Evolutionary conservation across 2,797 vertebrate species (phyloP).

Genomic region (Platyrinchus mystaceus): DNA sequence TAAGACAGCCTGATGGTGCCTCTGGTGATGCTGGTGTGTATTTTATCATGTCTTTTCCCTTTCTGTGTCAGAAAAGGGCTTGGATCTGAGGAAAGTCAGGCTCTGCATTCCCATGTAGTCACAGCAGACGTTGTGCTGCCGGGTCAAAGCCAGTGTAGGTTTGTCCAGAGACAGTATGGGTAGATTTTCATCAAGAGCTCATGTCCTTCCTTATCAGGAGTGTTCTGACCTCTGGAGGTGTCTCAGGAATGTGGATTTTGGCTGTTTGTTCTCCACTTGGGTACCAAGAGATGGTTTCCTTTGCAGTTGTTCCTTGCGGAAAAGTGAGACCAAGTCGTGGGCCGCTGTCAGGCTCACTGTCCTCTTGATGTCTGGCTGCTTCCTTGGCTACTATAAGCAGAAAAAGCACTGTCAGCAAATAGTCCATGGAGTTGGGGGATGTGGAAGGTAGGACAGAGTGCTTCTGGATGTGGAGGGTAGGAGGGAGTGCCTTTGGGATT

Average conservation of each 20-base stretch:
- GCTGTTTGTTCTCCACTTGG: background rate
- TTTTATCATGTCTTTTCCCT: background rate
- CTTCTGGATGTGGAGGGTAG: background rate
- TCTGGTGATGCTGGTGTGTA: background rate
- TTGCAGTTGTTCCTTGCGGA: background rate
- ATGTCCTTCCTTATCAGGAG: background rate
- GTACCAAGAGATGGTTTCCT: background rate
- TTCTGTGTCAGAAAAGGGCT: background rate
- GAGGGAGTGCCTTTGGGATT: background rate
- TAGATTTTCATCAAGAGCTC: background rate
- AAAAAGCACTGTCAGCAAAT: background rate
- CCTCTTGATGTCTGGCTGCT: background rate
- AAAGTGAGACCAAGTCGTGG: background rate
- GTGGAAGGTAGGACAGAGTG: background rate
- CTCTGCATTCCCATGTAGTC: background rate
- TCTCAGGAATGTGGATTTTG: background rate
- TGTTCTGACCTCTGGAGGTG: background rate
- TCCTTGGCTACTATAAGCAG: background rate
- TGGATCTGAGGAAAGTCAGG: background rate
- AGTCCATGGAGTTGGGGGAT: background rate
- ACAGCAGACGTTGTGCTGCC: background rate
- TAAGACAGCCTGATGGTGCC: background rate
- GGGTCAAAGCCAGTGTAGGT: background rate
- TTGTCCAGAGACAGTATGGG: background rate
- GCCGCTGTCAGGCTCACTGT: background rate